These are phyloP conservation scores for Drepanosiphum platanoidis DNA, from an alignment of 2,888 invertebrate genomes.

Conservation along the genomic window DNA sequence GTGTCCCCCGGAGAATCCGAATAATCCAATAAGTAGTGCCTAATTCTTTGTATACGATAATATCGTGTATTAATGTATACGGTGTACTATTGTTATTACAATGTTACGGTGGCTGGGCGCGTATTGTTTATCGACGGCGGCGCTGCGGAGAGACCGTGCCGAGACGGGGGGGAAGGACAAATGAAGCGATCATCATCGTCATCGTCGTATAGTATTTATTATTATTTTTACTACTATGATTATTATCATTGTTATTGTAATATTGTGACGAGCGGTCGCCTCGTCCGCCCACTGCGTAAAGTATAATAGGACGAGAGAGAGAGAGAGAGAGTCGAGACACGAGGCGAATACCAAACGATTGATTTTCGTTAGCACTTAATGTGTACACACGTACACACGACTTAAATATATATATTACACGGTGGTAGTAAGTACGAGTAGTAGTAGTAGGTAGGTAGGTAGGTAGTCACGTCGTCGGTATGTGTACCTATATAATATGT, in stretches of 20 bases:
- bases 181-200: conserved; percentile 37
- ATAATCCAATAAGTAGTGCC: too few species aligned
- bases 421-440: too few species aligned
- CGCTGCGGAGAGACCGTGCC: too few species aligned
- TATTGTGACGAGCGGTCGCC: neutral
- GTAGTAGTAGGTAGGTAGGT: too few species aligned
- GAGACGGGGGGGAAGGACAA: too few species aligned
- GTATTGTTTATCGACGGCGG: neutral
- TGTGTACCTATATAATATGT: neutral
- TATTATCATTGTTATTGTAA: too few species aligned
- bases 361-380: conserved; percentile 6
- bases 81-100: neutral
- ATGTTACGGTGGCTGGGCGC: neutral
- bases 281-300: neutral
- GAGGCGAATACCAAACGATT: conserved; percentile 31
- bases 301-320: neutral
- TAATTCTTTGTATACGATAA: too few species aligned
- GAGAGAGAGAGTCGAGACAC: conserved; percentile 11
- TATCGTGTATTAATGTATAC: too few species aligned
- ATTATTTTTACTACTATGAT: neutral
- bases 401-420: neutral
- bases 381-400: neutral
- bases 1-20: too few species aligned
- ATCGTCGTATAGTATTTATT: neutral
- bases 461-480: conserved; percentile 15